These are phyloP conservation scores for Drosophila fulvimacula DNA, from an alignment of 2,888 invertebrate species.

Conservation along the genomic window DNA sequence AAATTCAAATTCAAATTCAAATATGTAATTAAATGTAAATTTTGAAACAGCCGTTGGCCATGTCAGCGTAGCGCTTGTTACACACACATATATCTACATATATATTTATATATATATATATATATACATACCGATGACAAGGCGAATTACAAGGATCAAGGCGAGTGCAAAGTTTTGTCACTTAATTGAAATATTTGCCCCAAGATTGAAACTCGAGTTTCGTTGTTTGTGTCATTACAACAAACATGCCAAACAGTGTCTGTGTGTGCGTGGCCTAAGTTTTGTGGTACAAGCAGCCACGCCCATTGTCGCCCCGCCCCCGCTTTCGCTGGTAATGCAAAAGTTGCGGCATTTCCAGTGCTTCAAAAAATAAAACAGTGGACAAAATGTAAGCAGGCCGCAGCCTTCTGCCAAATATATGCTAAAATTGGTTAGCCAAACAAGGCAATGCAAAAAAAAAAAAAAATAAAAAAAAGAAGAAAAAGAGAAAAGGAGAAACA, in stretches of 20 bases:
- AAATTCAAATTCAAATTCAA: slow-evolving; percentile 65
- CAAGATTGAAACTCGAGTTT: slow-evolving; percentile 77
- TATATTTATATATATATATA: slow-evolving; percentile 15
- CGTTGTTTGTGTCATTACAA: slow-evolving; percentile 65
- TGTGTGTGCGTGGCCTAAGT: slow-evolving; percentile 36
- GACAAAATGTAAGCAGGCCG: slow-evolving; percentile 55
- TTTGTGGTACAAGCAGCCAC: slow-evolving; percentile 40
- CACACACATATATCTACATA: slow-evolving; percentile 19
- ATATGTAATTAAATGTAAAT: slow-evolving; percentile 80
- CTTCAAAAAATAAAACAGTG: slow-evolving; percentile 43
- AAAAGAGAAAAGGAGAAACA: too few relatives aligned
- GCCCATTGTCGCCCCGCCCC: slow-evolving; percentile 21
- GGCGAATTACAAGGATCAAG: slow-evolving; percentile 65
- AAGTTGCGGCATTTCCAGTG: slow-evolving; percentile 65
- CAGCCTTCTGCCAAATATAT: slow-evolving; percentile 54
- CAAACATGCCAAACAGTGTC: slow-evolving; percentile 26
- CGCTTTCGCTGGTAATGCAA: slow-evolving; percentile 65
- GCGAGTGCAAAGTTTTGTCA: slow-evolving; percentile 79
- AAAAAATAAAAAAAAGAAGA: too few relatives aligned
- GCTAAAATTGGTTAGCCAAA: slow-evolving; percentile 65
- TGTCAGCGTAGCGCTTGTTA: slow-evolving; percentile 13
- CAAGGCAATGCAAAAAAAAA: slow-evolving; percentile 5
- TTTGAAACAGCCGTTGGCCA: slow-evolving; percentile 58
- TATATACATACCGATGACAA: slow-evolving; percentile 42
- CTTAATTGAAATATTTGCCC: slow-evolving; percentile 83